phyloP scores from a whole-genome alignment of 2,113 vertebrate genomes.

The Colossoma macropomum region DNA sequence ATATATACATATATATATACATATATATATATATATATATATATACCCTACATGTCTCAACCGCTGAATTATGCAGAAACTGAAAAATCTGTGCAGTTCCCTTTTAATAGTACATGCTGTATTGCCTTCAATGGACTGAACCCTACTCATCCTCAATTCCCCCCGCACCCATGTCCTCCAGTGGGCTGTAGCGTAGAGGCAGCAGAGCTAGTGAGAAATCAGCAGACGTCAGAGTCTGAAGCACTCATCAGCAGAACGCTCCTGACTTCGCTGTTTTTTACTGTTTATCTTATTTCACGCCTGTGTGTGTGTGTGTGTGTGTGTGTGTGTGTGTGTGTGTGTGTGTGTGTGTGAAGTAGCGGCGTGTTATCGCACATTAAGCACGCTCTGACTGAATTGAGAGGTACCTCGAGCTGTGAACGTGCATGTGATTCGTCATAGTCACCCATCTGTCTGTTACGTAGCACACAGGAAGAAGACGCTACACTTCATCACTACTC shows the following conservation, averaged over 20 bases:
- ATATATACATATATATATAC: too few species aligned
- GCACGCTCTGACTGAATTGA: background rate
- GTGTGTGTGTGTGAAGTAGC: slow-evolving; percentile 17
- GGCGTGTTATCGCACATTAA: background rate
- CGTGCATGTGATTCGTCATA: slow-evolving; percentile 46
- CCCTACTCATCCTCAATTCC: too few species aligned
- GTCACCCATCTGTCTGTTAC: slow-evolving; percentile 53
- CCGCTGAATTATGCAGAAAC: too few species aligned
- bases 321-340: slow-evolving; percentile 9
- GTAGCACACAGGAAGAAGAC: slow-evolving; percentile 48
- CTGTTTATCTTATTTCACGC: slow-evolving; percentile 2
- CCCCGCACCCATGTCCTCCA: background rate
- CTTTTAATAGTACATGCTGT: too few species aligned
- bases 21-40: too few species aligned
- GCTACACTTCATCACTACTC: slow-evolving; percentile 22
- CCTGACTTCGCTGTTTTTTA: slow-evolving; percentile 7
- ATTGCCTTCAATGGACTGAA: too few species aligned
- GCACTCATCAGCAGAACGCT: slow-evolving; percentile 26
- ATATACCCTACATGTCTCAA: too few species aligned
- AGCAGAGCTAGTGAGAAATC: background rate
- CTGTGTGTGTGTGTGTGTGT: slow-evolving; percentile 6
- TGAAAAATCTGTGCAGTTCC: too few species aligned
- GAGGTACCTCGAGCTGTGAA: background rate
- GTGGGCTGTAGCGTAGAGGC: background rate
- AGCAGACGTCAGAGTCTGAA: slow-evolving; percentile 32